Evolutionary conservation across 1,140 invertebrate genomes (phyloP).

Genomic region (Heterodera carotae): DNA sequence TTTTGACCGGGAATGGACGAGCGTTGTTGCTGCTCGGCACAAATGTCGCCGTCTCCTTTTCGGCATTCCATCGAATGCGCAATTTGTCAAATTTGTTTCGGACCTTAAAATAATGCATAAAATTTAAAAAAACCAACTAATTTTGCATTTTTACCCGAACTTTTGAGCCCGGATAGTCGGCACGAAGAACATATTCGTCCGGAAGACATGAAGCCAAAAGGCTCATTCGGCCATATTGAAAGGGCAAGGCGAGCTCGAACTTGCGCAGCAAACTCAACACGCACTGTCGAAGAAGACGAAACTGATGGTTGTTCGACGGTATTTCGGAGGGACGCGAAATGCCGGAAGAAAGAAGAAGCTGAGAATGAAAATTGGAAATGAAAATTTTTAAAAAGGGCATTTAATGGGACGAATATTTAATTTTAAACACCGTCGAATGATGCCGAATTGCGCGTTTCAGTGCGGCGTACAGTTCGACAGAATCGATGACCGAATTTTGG

Average conservation of each 20-base stretch:
- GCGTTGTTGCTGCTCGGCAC: background rate
- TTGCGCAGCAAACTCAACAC: conserved; percentile 88
- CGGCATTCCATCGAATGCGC: conserved; percentile 21
- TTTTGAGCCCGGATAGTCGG: conserved; percentile 67
- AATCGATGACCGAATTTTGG: conserved; percentile 68
- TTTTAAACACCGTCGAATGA: conserved; percentile 5
- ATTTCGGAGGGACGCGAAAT: conserved; percentile 7
- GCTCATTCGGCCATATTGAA: conserved; percentile 81
- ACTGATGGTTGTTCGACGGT: background rate
- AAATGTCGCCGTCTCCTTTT: background rate
- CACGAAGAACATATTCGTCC: conserved; percentile 74
- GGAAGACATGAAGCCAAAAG: conserved; percentile 89
- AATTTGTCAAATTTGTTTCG: conserved; percentile 47
- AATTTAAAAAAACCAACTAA: background rate
- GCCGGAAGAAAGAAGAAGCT: background rate
- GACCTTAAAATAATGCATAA: conserved; percentile 36
- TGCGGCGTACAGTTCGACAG: conserved; percentile 39
- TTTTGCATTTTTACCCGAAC: conserved; percentile 33
- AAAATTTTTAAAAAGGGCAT: background rate
- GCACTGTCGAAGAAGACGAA: conserved; percentile 75
- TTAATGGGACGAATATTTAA: too few relatives aligned
- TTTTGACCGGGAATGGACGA: conserved; percentile 14
- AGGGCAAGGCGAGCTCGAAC: conserved; percentile 95
- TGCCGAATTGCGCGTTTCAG: conserved; percentile 36
- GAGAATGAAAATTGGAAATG: background rate